Percentiles rank a stretch among this genome's conserved stretches.
These are phyloP conservation scores for Cliona cf. orientalis DNA, from an alignment of 37 sponge, comb jelly and placozoan genomes.

Conservation along the genomic window DNA sequence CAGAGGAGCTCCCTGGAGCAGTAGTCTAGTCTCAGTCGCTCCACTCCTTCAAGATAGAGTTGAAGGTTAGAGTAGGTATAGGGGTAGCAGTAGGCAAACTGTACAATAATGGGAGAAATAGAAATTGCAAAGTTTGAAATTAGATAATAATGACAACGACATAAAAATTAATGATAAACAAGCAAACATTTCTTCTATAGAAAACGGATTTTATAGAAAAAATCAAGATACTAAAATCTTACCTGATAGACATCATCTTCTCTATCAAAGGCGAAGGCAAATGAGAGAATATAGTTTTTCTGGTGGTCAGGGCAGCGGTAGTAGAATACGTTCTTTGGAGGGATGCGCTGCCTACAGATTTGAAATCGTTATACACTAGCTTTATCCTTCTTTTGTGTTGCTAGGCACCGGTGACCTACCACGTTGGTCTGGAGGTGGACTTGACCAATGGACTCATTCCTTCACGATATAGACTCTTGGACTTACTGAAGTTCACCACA, in stretches of 20 bases:
- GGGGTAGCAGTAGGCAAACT: slow-evolving; percentile 98
- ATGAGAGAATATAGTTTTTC: slow-evolving; percentile 93
- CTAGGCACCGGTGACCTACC: no score
- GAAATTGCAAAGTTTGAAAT: no score
- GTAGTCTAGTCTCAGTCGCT: slow-evolving; percentile 31
- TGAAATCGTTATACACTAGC: neutral
- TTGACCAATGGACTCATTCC: slow-evolving; percentile 95
- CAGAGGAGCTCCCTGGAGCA: slow-evolving; percentile 71
- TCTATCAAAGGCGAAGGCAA: slow-evolving; percentile 92
- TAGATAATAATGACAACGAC: no score
- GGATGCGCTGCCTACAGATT: slow-evolving; percentile 80
- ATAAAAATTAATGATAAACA: no score
- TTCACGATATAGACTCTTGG: slow-evolving; percentile 93
- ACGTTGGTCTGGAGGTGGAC: slow-evolving; percentile 90
- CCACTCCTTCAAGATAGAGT: slow-evolving; percentile 68
- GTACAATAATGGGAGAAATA: no score
- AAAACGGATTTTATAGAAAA: no score
- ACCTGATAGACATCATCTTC: slow-evolving; percentile 92
- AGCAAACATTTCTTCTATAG: no score
- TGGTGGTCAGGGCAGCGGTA: slow-evolving; percentile 94
- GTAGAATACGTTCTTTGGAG: slow-evolving; percentile 90
- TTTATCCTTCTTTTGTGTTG: no score
- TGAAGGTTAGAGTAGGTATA: slow-evolving; percentile 88
- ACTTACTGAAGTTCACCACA: slow-evolving; percentile 95
- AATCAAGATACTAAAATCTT: no score